Evolutionary conservation across 1,140 invertebrate genomes (phyloP).

Genomic region (Himalopsyche phryganea): DNA sequence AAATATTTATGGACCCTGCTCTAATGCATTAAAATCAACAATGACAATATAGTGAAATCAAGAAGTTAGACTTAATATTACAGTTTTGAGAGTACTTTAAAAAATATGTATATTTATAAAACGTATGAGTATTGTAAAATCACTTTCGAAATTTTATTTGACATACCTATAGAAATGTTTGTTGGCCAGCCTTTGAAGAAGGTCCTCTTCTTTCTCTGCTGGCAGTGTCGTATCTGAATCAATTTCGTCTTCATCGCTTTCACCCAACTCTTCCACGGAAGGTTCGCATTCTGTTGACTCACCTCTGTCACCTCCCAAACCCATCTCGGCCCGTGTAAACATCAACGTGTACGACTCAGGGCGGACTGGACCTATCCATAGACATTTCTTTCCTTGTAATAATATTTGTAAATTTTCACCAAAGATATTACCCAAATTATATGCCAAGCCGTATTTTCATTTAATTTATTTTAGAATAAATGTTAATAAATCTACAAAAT

Average conservation of each 20-base stretch:
- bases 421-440: no score
- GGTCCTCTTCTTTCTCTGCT: constrained; percentile 27
- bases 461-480: no score
- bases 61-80: no score
- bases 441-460: no score
- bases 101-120: no score
- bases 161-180: constrained; percentile 32
- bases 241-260: constrained; percentile 13
- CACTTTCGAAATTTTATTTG: not conserved
- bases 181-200: constrained; percentile 30
- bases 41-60: no score
- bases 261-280: constrained; percentile 28
- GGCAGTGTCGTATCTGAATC: constrained; percentile 18
- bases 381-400: not conserved
- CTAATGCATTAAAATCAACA: no score
- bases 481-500: no score
- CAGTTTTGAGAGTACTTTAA: no score
- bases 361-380: constrained; percentile 25
- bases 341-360: constrained; percentile 32
- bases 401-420: no score
- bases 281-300: constrained; percentile 30
- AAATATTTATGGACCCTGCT: no score
- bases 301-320: constrained; percentile 11
- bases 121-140: no score
- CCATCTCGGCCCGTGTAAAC: constrained; percentile 30